Evolutionary conservation across 2,888 invertebrate genomes (phyloP), one percentile per base, ranked within the genome.

Genomic region (Eurytoma adleriae): DNA sequence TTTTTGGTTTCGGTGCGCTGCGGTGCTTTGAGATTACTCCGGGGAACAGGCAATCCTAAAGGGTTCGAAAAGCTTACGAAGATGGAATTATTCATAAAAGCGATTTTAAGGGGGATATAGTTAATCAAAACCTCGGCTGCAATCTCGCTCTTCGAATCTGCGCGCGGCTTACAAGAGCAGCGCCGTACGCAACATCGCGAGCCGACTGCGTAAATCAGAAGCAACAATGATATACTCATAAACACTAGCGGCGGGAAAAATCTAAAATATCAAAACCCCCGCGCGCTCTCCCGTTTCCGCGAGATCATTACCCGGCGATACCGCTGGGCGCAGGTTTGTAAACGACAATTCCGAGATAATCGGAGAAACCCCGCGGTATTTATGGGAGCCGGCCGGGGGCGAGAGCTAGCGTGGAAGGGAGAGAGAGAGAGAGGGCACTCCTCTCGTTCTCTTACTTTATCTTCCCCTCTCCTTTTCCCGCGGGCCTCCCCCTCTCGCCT

Each of bases 321-420:
- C 67, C 14, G 61, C 59, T 74, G 78, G 80, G 80, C 77, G 82
- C 81, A 82, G 78, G 83, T 84, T 84, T 83, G 83, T 83, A 84
- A 85, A 83, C 82, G 83, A 82, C 85, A 83, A 83, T 73, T 81
- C 79, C 80, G 76, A 82, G 84, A 84, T 85, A 84, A 83, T 85
- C 85, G 84, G 78, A 83, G 83, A 84, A 83, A 83, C 76, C 78
- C 79, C 75, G 82, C 79, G 82, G 82, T 85, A 84, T 85, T 85
- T 85, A 85, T 85, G 82, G 40, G 84, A 84, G 82, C 83, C 80
- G 64, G 64, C 78, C 74, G 83, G 82, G 78, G 83, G 80, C 78
- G 83, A 76, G 66, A 18, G 70, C 56, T 20, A 72, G 62, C 50
- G 52, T 68, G 59, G 30, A 59, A 52, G 13, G 69, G 24, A 61